Evolutionary conservation across 92 coral and sea anemone species (phyloP), one percentile per base, ranked within the genome.

Genomic region (Parazoanthus darwini): DNA sequence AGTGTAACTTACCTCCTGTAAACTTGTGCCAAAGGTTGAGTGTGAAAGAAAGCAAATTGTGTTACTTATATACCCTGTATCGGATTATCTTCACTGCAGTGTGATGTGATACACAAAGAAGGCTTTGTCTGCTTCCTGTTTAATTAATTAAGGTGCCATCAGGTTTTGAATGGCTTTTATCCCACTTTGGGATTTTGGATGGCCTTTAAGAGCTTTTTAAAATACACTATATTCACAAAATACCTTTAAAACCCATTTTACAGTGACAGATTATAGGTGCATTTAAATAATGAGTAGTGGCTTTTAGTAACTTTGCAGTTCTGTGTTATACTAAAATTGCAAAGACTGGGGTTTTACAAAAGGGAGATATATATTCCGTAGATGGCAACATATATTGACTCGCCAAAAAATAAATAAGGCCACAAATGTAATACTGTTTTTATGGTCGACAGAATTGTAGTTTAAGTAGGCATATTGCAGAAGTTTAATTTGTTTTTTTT

Each of bases 61-160:
- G 25, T 20, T 56, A 9, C 44, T 80, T 80, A 80, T 80, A 80
- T 80, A 80, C 29, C 18, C 71, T 80, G 68, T 8, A 35, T 23
- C 29, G 23, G 38, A 54, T 56, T 50, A 48, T 63, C 22, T 63
- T 20, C 26, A 63, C 26, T 63, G 26, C 70, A 63, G 70, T 63
- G 70, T 63, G 38, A 54, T 80, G 85, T 4, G 29, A 38, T 54
- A 58, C 71, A 80, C 85, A 80, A 80, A 80, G 66, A 26, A 50
- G 82, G 43, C 35, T 79, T 59, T 79, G 33, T 26, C 66, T 79
- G 82, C 16, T 46, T 79, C 42, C 82, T 79, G 65, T 35, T 26
- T 23, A 3, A 46, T 79, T 48, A 79, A 79, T 43, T 79, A 35
- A 2, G 7, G 70, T 18, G 26, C 70, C 25, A 1, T 54, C 26